Evolutionary conservation across 2,797 vertebrate species (phyloP).

Genomic region (Sardinella longiceps): DNA sequence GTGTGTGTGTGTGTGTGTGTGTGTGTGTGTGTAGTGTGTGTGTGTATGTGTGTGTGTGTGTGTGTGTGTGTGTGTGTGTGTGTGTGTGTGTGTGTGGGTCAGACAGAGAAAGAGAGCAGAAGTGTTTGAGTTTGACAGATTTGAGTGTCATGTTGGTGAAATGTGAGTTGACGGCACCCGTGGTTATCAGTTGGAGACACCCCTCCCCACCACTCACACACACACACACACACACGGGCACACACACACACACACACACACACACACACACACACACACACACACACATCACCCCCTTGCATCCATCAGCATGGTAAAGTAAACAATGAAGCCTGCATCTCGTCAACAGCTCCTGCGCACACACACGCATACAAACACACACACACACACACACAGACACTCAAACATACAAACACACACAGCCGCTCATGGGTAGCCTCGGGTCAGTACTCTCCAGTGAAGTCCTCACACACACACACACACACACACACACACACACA

Average conservation of each 20-base stretch:
- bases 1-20: background rate
- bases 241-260: background rate
- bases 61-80: background rate
- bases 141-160: conserved; percentile 57
- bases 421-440: background rate
- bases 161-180: conserved; percentile 56
- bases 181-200: background rate
- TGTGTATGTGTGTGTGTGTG: background rate
- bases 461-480: background rate
- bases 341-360: background rate
- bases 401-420: background rate
- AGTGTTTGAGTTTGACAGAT: conserved; percentile 47
- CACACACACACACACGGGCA: background rate
- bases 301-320: background rate
- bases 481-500: no score
- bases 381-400: background rate
- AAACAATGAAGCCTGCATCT: background rate
- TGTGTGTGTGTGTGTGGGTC: conserved; percentile 4
- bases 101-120: conserved; percentile 42
- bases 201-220: background rate
- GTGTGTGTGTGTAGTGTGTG: background rate
- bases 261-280: background rate
- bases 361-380: conserved; percentile 1
- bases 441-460: background rate
- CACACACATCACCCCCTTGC: background rate